These are phyloP conservation scores for Chelmon rostratus DNA, from an alignment of 2,797 vertebrate genomes.

Conservation along the genomic window DNA sequence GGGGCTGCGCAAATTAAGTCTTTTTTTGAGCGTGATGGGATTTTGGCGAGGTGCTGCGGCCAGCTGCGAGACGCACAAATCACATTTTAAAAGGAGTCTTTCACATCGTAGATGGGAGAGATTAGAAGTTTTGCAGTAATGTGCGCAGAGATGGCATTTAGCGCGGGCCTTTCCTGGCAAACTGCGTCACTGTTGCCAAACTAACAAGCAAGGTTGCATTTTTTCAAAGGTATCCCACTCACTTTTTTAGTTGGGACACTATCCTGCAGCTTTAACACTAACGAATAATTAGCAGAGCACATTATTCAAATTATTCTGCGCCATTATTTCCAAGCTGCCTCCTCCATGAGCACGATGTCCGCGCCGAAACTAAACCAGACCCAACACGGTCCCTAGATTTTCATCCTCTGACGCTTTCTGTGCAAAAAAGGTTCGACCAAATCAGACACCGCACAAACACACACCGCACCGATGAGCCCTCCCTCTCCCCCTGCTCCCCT, in stretches of 20 bases:
- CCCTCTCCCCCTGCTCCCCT: background rate
- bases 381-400: background rate
- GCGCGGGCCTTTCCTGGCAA: background rate
- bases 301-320: background rate
- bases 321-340: background rate
- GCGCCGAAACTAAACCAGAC: background rate
- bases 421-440: constrained; percentile 62
- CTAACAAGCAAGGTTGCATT: background rate
- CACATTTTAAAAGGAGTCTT: constrained; percentile 21
- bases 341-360: background rate
- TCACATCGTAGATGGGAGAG: constrained; percentile 8
- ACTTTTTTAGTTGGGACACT: background rate
- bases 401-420: constrained; percentile 7
- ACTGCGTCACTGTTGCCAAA: constrained; percentile 20
- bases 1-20: constrained; percentile 86
- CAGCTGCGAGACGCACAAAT: constrained; percentile 41
- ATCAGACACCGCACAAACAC: constrained; percentile 53
- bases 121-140: constrained; percentile 38
- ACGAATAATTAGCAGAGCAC: background rate
- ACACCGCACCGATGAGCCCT: constrained; percentile 14
- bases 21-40: constrained; percentile 67
- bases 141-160: constrained; percentile 17
- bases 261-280: background rate
- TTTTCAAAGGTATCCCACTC: background rate
- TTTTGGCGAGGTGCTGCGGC: constrained; percentile 33